These are phyloP conservation scores for Drosophila funebris DNA, from an alignment of 1,140 invertebrate species.

Conservation along the genomic window DNA sequence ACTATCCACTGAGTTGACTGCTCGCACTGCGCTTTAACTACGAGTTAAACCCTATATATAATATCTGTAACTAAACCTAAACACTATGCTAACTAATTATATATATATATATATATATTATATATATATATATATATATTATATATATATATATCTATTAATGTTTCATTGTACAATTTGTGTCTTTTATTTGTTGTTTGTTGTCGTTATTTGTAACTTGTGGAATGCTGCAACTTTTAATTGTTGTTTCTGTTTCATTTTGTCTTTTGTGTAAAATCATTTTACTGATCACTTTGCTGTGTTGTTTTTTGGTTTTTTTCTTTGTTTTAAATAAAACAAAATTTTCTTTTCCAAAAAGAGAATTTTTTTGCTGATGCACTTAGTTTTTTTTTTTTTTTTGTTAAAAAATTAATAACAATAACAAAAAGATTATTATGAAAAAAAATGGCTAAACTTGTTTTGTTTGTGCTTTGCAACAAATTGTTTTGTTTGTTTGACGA, in stretches of 20 bases:
- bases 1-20: constrained; percentile 76
- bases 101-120: too few relatives aligned
- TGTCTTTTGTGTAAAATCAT: constrained; percentile 66
- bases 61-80: constrained; percentile 26
- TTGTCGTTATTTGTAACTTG: constrained; percentile 33
- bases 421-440: constrained; percentile 73
- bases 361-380: constrained; percentile 41
- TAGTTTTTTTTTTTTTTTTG: constrained; percentile 51
- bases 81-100: constrained; percentile 10
- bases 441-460: constrained; percentile 71
- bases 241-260: constrained; percentile 30
- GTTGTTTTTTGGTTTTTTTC: too few relatives aligned
- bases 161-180: constrained; percentile 70
- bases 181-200: constrained; percentile 59
- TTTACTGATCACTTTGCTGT: constrained; percentile 80
- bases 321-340: constrained; percentile 34
- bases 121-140: too few relatives aligned
- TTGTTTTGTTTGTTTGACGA: constrained; percentile 53
- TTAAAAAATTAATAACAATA: constrained; percentile 82
- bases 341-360: constrained; percentile 53
- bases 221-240: constrained; percentile 63
- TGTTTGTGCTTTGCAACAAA: constrained; percentile 79
- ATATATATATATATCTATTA: not conserved
- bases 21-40: constrained; percentile 31
- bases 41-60: constrained; percentile 21